Evolutionary conservation across 2,113 vertebrate genomes (phyloP), one percentile per base, ranked within the genome.

Genomic region (Alces alces): DNA sequence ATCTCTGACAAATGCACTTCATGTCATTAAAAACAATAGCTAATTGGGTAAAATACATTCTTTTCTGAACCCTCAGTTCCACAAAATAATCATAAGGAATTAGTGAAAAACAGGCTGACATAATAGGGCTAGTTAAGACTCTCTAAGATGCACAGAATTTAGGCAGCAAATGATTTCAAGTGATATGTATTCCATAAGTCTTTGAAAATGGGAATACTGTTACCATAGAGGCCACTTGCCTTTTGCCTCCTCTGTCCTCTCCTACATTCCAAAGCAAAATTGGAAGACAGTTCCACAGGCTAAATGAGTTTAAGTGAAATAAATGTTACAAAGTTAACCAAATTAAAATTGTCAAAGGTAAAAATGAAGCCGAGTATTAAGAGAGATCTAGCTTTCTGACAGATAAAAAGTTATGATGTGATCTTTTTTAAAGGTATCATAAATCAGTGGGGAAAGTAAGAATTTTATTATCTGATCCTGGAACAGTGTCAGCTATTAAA

Each of bases 261-360:
- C 43, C 57, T 33, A 64, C 21, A 79, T 57, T 66, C 45, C 36
- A 73, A 88, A 94, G 25, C 27, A 97, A 97, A 93, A 93, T 8
- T 39, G 21, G 66, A 39, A 85, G 45, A 88, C 23, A 64, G 30
- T 7, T 15, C 14, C 58, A 60, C 28, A 86, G 60, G n/a, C 88
- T 85, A 96, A 66, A 92, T 47, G 82, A 93, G 25, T 54, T 79
- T 47, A 94, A 92, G n/a, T 45, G 14, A 85, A 95, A 89, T 73
- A 76, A n/a, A 97, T 91, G 60, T 55, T 55, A 60, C 39, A 91
- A 96, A 91, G 70, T 79, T 78, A 89, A 90, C 43, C 36, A 6
- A 86, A 70, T 93, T 61, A 93, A 90, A 90, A 90, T 33, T 80
- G 33, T 84, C 73, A 95, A 96, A 76, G 54, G 45, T n/a, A 82